Evolutionary conservation across 2,113 vertebrate species (phyloP).

Genomic region (Nymphicus hollandicus): DNA sequence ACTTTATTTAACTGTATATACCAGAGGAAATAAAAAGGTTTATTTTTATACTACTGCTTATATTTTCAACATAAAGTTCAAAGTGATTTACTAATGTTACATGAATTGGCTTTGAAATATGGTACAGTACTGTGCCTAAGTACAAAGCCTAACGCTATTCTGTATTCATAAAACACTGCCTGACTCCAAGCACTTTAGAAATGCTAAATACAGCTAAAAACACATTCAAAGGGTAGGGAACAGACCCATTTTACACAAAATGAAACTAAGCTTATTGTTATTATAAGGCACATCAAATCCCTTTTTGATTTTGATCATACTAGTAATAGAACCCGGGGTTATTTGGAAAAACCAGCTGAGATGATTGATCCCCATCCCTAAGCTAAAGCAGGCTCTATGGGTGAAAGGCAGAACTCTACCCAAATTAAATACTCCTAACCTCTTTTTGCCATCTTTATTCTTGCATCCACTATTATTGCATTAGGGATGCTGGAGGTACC

Average conservation of each 20-base stretch:
- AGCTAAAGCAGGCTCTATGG: background rate
- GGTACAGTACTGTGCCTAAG: background rate
- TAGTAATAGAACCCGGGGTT: background rate
- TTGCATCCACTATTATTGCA: background rate
- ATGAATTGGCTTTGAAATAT: slow-evolving; percentile 63
- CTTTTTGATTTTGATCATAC: background rate
- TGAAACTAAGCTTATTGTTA: slow-evolving; percentile 4
- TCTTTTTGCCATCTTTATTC: background rate
- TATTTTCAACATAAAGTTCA: slow-evolving; percentile 63
- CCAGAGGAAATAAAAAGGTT: slow-evolving; percentile 67
- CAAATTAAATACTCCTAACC: background rate
- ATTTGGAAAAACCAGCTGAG: background rate
- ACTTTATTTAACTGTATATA: slow-evolving; percentile 66
- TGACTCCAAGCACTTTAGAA: slow-evolving; percentile 37
- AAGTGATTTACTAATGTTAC: slow-evolving; percentile 65
- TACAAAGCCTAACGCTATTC: slow-evolving; percentile 32
- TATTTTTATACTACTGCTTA: slow-evolving; percentile 60
- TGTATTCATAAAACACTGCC: slow-evolving; percentile 33
- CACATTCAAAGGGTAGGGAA: background rate
- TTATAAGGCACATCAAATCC: background rate
- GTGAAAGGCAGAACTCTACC: background rate
- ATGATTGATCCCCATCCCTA: background rate
- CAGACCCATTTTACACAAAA: slow-evolving; percentile 43
- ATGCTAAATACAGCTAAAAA: slow-evolving; percentile 50
- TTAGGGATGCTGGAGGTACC: background rate